Evolutionary conservation across 2,113 vertebrate genomes (phyloP), one percentile per base, ranked within the genome.

Genomic region (Chamaetylas fuelleborni): DNA sequence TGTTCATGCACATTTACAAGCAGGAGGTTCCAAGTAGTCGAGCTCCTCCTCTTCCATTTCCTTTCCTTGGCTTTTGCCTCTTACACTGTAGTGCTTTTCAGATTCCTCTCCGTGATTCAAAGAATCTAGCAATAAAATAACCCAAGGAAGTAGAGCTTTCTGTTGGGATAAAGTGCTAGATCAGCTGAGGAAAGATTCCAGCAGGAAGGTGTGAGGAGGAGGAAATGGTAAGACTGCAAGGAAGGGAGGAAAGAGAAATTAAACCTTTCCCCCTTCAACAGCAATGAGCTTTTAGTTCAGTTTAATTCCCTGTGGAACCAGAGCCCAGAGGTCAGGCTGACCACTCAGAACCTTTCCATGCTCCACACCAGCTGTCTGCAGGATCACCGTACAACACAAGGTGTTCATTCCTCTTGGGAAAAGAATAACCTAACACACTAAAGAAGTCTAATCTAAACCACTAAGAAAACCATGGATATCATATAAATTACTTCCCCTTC

Each of bases 21-120:
- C 0, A 0, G 4, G 5, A 90, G 7, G 23, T 54, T 62, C 38
- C 18, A 76, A 45, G 20, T 0, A 67, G 43, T 11, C 0, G 0
- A 86, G 43, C 14, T 62, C 45, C 78, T 70, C 13, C 29, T 47
- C 26, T 80, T 51, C 87, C 10, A 47, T 34, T 45, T 62, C 57
- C 38, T 36, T 34, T 54, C 34, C 25, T 67, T 54, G 20, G 11
- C 18, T 83, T 81, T 72, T 61, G 12, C 31, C 48, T 82, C 51
- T 64, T 31, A 40, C 6, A 22, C 1, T 19, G 8, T n/a, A 61
- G 7, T 47, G 53, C 31, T 70, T 81, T 60, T 70, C 40, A 70
- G 73, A 57, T 25, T 40, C 31, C 22, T 45, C 19, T 71, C 34
- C 10, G 12, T 45, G 14, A 81, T 8, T 33, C 19, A 84, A 83